Base-by-base conservation (phyloP, 2,113 vertebrate genomes). In the Agapornis roseicollis region DNA sequence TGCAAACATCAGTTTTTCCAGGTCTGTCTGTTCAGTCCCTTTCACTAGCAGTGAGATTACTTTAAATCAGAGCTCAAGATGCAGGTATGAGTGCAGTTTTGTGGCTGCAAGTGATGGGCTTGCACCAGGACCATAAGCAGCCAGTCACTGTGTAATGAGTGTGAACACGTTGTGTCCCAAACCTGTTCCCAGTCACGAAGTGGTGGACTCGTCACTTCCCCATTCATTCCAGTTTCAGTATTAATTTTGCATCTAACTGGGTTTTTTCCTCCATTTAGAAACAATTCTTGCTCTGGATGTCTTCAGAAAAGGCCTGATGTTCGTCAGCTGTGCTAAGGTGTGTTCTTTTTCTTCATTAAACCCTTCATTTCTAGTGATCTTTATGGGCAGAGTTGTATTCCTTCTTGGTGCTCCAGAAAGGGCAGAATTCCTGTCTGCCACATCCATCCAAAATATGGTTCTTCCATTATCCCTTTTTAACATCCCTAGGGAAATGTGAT, bases 311-410 rank as follows among this genome's bases (percentile, higher is more conserved):
- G 99, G 98, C 17, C 91, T 91, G 72, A 96, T 99, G 50, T 99
- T 99, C 28, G 98, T 98, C 69, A 99, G 99, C 97, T 99, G 99
- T 92, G 98, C 98, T 11, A 99, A 99, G 99, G 99, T 99, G 63
- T 52, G 93, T 71, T 23, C 4, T 8, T 64, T 44, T 47, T 63
- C n/a, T 33, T 46, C 17, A 15, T 14, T 20, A 44, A 81, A 10
- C 19, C 42, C 25, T n/a, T 88, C 0, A 3, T 61, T 91, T 66
- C 55, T 15, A 15, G 13, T 14, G n/a, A 52, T 37, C 22, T 60
- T 22, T 35, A 8, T 25, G 55, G 68, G 28, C 20, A 50, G 39
- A 33, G 31, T 9, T 46, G 1, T 6, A 19, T 42, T 68, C 7
- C 18, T 28, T 61, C 52, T 31, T 46, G 6, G 52, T 1, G 2